Base-by-base conservation (phyloP, 1,140 invertebrate species). In the Paramacrobiotus metropolitanus region DNA sequence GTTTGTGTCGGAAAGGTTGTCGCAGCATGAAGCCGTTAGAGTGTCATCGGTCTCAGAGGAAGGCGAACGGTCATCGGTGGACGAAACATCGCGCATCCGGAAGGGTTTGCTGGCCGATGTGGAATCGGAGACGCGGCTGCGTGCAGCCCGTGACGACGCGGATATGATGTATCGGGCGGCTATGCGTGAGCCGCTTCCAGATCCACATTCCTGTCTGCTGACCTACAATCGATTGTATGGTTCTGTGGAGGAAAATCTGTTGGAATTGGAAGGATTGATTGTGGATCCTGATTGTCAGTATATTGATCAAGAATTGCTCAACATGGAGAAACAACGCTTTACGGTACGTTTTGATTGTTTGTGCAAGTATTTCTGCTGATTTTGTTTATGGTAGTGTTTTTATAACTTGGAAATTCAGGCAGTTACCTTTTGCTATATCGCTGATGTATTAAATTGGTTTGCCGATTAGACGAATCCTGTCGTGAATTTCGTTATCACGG, bases 231-330 rank as follows among this genome's bases (percentile, higher is more conserved):
- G 24, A 4, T 24, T 55, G 24, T 24, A 55, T 24, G 15, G 9
- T 0, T 9, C 4, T 15, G 48, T 55, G 15, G 4, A 55, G 15
- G 48, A 55, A 24, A 15, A 55, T 4, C 24, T 55, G 48, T 15
- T 55, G 48, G 48, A 55, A 28, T 24, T 55, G 48, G 48, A 55
- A 20, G 48, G 24, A 28, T 24, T 55, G 15, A 28, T 55, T 24
- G 15, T 55, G 15, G 48, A 55, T 24, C 48, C 48, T 4, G 48
- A 55, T 24, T 55, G 48, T 55, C 48, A 55, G 24, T 55, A 55
- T 55, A 55, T 55, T 24, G 48, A 55, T 24, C 15, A 20, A 24
- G 48, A 55, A 15, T 20, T 20, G 4, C 28, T 55, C 15, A 15
- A 55, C 15, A 20, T 24, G 0, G 48, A 55, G 24, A 15, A 24